A percentile compares a stretch with the other conserved stretches of the same genome.
Evolutionary conservation across 2,113 vertebrate species (phyloP).

Genomic region (Neotoma lepida): DNA sequence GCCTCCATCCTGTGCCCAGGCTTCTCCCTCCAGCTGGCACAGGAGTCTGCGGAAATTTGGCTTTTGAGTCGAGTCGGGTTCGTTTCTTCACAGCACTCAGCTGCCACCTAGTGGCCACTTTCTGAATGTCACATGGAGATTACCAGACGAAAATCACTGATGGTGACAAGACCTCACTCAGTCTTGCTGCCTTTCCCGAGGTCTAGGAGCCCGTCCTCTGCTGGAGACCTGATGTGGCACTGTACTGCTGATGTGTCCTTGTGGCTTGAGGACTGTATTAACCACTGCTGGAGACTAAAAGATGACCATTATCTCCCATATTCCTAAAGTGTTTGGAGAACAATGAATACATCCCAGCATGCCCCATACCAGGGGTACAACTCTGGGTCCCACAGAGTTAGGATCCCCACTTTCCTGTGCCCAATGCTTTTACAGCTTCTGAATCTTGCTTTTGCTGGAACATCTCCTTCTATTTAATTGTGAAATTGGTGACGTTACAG

Average conservation of each 20-base stretch:
- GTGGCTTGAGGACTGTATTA: neutral
- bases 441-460: neutral
- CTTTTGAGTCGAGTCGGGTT: neutral
- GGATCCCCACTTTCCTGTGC: neutral
- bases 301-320: neutral
- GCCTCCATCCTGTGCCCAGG: neutral
- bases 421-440: neutral
- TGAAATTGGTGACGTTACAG: neutral
- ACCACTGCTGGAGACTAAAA: neutral
- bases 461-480: neutral
- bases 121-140: neutral
- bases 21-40: neutral
- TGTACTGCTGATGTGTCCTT: neutral
- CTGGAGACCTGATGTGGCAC: neutral
- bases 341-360: neutral
- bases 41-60: neutral
- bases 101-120: conserved; percentile 78
- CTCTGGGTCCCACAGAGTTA: neutral
- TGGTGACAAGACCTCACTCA: neutral
- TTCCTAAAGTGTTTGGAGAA: neutral
- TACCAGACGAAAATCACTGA: rapidly evolving
- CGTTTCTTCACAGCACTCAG: rapidly evolving
- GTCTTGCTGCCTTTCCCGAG: neutral
- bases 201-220: neutral
- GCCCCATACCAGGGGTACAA: neutral